Evolutionary conservation across 2,888 invertebrate species (phyloP), one percentile per base, ranked within the genome.

Genomic region (Silvanus unidentatus): DNA sequence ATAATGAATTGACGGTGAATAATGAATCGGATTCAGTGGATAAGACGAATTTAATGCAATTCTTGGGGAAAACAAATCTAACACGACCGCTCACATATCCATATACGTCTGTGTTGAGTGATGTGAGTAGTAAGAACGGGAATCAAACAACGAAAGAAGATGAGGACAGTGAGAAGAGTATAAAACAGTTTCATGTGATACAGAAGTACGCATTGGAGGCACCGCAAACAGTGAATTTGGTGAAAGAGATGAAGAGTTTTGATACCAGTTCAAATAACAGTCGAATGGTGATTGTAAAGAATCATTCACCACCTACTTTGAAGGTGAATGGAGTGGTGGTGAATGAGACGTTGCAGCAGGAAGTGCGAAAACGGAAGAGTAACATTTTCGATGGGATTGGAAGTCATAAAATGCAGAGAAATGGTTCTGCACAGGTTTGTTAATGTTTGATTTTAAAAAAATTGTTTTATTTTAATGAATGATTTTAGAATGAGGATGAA

Each of bases 41-140:
- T 32, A 47, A 46, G 16, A 54, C 58, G 34, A 63, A 62, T 42
- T 40, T 65, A n/a, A 48, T 54, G 1, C 59, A 57, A 32, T 66
- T 62, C 48, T 54, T 71, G 27, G 70, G 70, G 1, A 68, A 63
- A 52, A 62, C 60, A 34, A 79, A 80, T n/a, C 73, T 76, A 36
- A 78, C 76, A 11, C 73, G 84, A 54, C 84, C 84, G 0, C 72
- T 80, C 12, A 84, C 84, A 10, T 86, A 85, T 65, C 86, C 85
- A 0, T 85, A 85, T 58, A 75, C 61, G 3, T 55, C 49, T 47
- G 43, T 52, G 4, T 41, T 50, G 11, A 29, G 47, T 1, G 36
- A 39, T 2, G 50, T 49, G 15, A 42, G 45, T 29, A 38, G 35
- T 12, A 27, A 12, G 14, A 30, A 44, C 2, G 12, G 16, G 15